Percentiles rank a stretch among this genome's conserved stretches.
These are phyloP conservation scores for Sternotherus odoratus DNA, from an alignment of 2,797 vertebrate genomes.

Conservation along the genomic window DNA sequence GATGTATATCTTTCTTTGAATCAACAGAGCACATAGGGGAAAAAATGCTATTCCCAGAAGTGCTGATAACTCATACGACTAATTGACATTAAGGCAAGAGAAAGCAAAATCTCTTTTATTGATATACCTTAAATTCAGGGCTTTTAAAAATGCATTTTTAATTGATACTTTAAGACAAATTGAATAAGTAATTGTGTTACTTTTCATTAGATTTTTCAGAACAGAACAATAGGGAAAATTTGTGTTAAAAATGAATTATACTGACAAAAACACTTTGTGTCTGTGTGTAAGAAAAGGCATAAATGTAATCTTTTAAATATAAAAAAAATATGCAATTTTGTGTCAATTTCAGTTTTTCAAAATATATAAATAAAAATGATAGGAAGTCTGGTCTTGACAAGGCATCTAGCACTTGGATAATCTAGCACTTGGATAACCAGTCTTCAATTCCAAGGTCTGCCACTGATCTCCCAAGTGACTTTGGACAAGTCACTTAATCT, in stretches of 20 bases:
- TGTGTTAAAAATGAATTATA: slow-evolving; percentile 9
- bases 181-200: slow-evolving; percentile 26
- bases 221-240: slow-evolving; percentile 4
- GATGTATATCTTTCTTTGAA: slow-evolving; percentile 22
- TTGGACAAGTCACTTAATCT: neutral
- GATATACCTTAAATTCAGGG: slow-evolving; percentile 18
- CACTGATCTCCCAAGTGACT: neutral
- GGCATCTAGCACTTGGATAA: neutral
- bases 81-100: slow-evolving; percentile 51
- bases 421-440: neutral
- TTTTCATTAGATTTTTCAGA: slow-evolving; percentile 45
- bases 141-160: slow-evolving; percentile 37
- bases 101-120: slow-evolving; percentile 18
- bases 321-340: neutral
- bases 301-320: neutral
- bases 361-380: neutral
- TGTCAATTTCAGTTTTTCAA: neutral
- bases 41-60: slow-evolving; percentile 45
- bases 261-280: neutral
- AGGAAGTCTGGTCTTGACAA: neutral
- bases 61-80: slow-evolving; percentile 15
- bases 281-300: neutral
- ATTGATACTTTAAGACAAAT: slow-evolving; percentile 29
- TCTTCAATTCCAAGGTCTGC: neutral
- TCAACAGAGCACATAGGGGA: slow-evolving; percentile 39